Evolutionary conservation across 2,888 invertebrate species (phyloP), one percentile per base, ranked within the genome.

Genomic region (Lithophane socia): DNA sequence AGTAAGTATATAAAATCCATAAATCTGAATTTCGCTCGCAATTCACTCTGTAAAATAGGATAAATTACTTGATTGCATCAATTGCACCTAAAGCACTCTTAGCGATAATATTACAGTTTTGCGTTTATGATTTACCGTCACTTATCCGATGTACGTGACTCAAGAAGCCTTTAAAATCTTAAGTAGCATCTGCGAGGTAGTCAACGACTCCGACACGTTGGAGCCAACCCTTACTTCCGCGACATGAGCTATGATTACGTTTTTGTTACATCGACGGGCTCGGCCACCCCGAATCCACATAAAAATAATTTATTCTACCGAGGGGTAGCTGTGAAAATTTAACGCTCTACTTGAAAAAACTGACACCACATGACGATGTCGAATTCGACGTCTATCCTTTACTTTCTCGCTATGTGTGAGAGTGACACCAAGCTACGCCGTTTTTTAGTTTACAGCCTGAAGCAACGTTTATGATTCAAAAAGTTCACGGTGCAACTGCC

Each of bases 211-310:
- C 89, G 89, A 89, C 91, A 91, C 89, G 87, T 92, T 90, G 92
- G 90, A 92, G 93, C 83, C 92, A 94, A 93, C 95, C 95, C 95
- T 94, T 93, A 93, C 95, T 95, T 96, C 95, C 95, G 93, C 90
- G 90, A 90, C 91, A 90, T 87, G 92, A 91, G 91, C 92, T 90
- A 91, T 91, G 90, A 93, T 93, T 92, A 92, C 89, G 91, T 94
- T 94, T 95, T 94, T 94, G 93, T 94, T 89, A 93, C 92, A 91
- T 75, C 92, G 92, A 90, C 91, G 91, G 87, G 90, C 84, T 87
- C 91, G 96, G 92, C 96, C 96, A 96, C 96, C 96, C 96, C 93
- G 95, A 94, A 95, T 94, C 92, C 91, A 95, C 94, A 95, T 95
- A 94, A 95, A 95, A 91, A 92, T 96, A 95, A 96, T 95, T 96